Percentiles rank a stretch among this genome's conserved stretches.
Evolutionary conservation across 92 coral and sea anemone genomes (phyloP).

Genomic region (Phenganax subtilis): DNA sequence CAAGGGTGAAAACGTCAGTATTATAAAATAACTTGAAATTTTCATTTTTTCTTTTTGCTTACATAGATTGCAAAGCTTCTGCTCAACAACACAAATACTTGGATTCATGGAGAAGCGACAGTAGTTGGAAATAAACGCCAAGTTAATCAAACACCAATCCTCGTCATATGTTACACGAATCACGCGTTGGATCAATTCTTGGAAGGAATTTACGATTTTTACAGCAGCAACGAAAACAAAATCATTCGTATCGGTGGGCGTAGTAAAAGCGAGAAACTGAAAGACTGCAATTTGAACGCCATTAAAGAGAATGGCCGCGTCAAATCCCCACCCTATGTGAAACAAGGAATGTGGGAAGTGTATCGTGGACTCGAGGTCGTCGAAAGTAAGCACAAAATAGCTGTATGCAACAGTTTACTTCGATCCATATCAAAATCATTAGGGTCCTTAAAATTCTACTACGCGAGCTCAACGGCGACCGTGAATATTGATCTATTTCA

Average conservation of each 20-base stretch:
- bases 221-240: constrained; percentile 53
- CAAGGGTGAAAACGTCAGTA: no score
- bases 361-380: constrained; percentile 3
- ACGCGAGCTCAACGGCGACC: no score
- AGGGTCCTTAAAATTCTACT: background rate
- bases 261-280: constrained; percentile 69
- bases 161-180: no score
- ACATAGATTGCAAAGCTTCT: no score
- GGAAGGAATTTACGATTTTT: constrained; percentile 83
- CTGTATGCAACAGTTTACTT: background rate
- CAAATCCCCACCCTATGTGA: constrained; percentile 5
- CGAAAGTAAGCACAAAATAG: background rate
- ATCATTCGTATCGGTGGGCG: constrained; percentile 87
- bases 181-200: no score
- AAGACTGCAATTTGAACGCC: constrained; percentile 59
- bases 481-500: no score
- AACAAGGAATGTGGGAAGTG: background rate
- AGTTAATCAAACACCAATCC: no score
- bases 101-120: no score
- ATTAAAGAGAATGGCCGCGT: constrained; percentile 46
- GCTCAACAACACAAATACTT: no score
- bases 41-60: background rate
- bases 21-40: background rate
- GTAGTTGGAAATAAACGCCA: background rate
- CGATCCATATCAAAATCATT: background rate